Percentiles rank a stretch among this genome's conserved stretches.
Evolutionary conservation across 2,113 vertebrate species (phyloP).

Genomic region (Cyanistes caeruleus): DNA sequence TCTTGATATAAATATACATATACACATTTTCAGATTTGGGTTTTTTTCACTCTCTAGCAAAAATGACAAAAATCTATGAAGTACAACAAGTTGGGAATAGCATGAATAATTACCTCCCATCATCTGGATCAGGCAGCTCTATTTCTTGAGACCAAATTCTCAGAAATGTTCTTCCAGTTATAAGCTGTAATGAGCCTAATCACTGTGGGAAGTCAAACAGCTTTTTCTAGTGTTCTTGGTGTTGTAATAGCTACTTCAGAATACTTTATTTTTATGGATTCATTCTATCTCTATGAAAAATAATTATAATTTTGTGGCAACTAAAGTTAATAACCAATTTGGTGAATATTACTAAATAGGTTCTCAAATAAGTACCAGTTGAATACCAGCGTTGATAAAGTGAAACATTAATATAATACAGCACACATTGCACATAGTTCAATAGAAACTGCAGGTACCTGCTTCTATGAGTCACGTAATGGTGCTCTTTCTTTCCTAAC

Average conservation of each 20-base stretch:
- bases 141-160: background rate
- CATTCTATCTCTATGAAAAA: slow-evolving; percentile 13
- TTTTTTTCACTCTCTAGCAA: background rate
- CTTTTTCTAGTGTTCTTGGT: background rate
- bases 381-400: slow-evolving; percentile 29
- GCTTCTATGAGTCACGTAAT: background rate
- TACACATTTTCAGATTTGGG: background rate
- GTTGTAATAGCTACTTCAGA: background rate
- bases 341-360: slow-evolving; percentile 31
- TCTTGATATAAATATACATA: background rate
- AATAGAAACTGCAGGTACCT: background rate
- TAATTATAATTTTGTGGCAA: slow-evolving; percentile 14
- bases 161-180: background rate
- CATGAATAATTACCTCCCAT: background rate
- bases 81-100: background rate
- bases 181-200: background rate
- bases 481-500: background rate
- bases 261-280: slow-evolving; percentile 44
- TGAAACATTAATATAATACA: background rate
- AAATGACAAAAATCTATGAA: background rate
- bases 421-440: background rate
- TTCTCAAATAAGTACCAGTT: slow-evolving; percentile 35
- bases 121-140: background rate
- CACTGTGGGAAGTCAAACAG: background rate
- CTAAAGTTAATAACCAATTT: slow-evolving; percentile 58